Conservation (phyloP, 2,888 invertebrate species). For the Anthrax anthrax region DNA sequence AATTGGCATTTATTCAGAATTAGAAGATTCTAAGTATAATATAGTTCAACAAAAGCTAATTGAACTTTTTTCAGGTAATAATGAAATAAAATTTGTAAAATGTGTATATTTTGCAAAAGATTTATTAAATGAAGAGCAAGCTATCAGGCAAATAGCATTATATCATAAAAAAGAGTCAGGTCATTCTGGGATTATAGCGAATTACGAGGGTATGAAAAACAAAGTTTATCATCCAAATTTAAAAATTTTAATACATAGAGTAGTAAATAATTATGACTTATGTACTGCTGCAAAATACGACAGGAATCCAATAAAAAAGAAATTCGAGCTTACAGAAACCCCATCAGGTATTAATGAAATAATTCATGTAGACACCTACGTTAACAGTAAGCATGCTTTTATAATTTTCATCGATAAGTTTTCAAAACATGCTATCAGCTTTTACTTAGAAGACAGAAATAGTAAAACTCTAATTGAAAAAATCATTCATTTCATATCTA, state of each 20-base stretch:
- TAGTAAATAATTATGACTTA: constrained; percentile 2
- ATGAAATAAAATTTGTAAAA: neutral
- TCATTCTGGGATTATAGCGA: neutral
- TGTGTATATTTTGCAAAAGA: neutral
- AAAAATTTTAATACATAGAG: neutral
- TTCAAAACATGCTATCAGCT: constrained; percentile 6
- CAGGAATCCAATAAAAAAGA: constrained; percentile 5
- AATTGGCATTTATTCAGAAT: no score
- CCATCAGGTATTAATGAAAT: constrained; percentile 2
- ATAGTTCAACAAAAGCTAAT: neutral
- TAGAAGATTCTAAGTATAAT: no score
- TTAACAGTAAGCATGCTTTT: constrained; percentile 4
- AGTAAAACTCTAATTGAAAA: constrained; percentile 2
- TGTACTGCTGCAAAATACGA: constrained; percentile 2
- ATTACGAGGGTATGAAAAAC: neutral
- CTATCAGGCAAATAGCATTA: neutral
- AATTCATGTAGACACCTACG: constrained; percentile 1
- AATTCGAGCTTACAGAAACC: no score
- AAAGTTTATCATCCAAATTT: neutral
- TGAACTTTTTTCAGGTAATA: neutral
- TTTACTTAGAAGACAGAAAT: constrained; percentile 1
- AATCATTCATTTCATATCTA: neutral
- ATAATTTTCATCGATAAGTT: constrained; percentile 6
- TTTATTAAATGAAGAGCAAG: neutral
- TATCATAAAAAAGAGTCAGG: neutral